A percentile compares a stretch with the other conserved stretches of the same genome.
These are phyloP conservation scores for human (Homo sapiens) DNA, from an alignment of 2,113 vertebrate genomes.

Conservation along the genomic window GRCh38 chr6:131621501-131622000, in stretches of 20 bases:
- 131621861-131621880: constrained; percentile 79
- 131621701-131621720: neutral
- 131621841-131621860: neutral
- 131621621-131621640: neutral
- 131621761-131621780: neutral
- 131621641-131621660: constrained; percentile 18
- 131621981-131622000: constrained; percentile 68
- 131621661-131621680: neutral
- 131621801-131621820: neutral
- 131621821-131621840: neutral
- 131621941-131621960: constrained; percentile 97
- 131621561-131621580: neutral
- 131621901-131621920: constrained; percentile 97
- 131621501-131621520: neutral
- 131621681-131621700: neutral
- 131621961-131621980: constrained; percentile 97
- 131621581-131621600: constrained; percentile 12
- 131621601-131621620: neutral
- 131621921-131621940: constrained; percentile 95
- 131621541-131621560: neutral
- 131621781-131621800: neutral
- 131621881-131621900: constrained; percentile 96
- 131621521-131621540: constrained; percentile 40
- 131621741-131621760: constrained; percentile 30
- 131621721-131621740: neutral